Conservation (phyloP, 2,797 vertebrate species). For the Percopsis omiscomaycus region DNA sequence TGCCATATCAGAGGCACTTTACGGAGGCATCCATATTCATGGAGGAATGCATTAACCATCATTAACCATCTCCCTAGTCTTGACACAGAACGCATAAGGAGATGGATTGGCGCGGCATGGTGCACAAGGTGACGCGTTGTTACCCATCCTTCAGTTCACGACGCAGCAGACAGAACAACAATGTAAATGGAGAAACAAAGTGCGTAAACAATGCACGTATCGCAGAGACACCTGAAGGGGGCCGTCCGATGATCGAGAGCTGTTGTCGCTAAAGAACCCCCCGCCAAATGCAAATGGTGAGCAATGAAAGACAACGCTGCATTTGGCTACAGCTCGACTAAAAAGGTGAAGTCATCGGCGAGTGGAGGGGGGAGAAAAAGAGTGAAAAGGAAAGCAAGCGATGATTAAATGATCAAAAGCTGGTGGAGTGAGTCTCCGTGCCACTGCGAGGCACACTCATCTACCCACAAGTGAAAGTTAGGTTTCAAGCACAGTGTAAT, state of each 20-base stretch:
- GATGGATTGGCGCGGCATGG: conserved; percentile 27
- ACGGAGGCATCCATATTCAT: conserved; percentile 55
- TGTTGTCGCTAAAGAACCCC: conserved; percentile 93
- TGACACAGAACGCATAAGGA: conserved; percentile 48
- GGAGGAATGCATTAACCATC: conserved; percentile 57
- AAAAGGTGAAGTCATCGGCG: conserved; percentile 96
- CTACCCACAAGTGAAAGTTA: conserved; percentile 99
- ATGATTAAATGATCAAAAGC: conserved; percentile 99
- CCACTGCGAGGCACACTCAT: conserved; percentile 98
- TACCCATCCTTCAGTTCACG: conserved; percentile 47
- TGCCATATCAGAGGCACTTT: conserved; percentile 35
- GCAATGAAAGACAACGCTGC: conserved; percentile 95
- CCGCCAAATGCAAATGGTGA: conserved; percentile 86
- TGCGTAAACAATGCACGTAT: conserved; percentile 90
- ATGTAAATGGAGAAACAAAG: conserved; percentile 86
- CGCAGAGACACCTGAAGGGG: conserved; percentile 86
- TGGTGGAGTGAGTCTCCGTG: conserved; percentile 95
- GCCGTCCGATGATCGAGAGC: conserved; percentile 80
- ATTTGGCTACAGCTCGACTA: conserved; percentile 92
- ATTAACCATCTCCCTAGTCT: conserved; percentile 58
- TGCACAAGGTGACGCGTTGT: conserved; percentile 17
- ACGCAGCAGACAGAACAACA: conserved; percentile 77
- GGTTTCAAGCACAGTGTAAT: conserved; percentile 99
- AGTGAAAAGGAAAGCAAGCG: conserved; percentile 92
- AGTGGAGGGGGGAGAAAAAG: conserved; percentile 77